Evolutionary conservation across 2,113 vertebrate species (phyloP), one percentile per base, ranked within the genome.

Genomic region (Clarias magur): DNA sequence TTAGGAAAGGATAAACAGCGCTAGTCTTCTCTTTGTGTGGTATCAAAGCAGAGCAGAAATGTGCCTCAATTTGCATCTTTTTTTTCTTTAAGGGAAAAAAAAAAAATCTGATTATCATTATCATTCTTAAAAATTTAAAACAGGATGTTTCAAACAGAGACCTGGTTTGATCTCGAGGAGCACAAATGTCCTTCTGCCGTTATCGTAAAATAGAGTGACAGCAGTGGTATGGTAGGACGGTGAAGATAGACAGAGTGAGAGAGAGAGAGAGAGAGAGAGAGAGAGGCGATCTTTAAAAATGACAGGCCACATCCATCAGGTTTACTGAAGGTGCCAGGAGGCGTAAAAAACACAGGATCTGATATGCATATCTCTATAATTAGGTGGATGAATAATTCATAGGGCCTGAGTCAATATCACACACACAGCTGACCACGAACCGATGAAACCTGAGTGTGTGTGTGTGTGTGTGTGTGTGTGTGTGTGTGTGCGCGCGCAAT

Each of bases 321-420:
- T 87, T 83, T 87, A 85, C 72, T 16, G 65, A 85, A 85, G 60
- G 57, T 86, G 87, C 87, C 85, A 86, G 73, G 80, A 88, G 89
- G 38, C 70, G 85, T 79, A 79, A 85, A 85, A 86, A 38, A 87
- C 21, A 88, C 56, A 54, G 57, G 85, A 88, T 88, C 84, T 88
- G 82, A 85, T 85, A 85, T 89, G 86, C 85, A 90, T 79, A 88
- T 86, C 85, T 85, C 82, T 89, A 88, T 90, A 92, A 91, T 89
- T 84, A 88, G 76, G 21, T 65, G 25, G 57, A 88, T 89, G 87
- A 82, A 89, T 91, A 88, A 91, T 91, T 83, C 89, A 90, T 85
- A 65, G 27, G 82, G 79, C 54, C 57, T n/a, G 79, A 84, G 59
- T 84, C 87, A 86, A 86, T 90, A 92, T 91, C 85, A 84, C 84